Conservation (phyloP, 2,113 vertebrate species). For the Danionella cerebrum region DNA sequence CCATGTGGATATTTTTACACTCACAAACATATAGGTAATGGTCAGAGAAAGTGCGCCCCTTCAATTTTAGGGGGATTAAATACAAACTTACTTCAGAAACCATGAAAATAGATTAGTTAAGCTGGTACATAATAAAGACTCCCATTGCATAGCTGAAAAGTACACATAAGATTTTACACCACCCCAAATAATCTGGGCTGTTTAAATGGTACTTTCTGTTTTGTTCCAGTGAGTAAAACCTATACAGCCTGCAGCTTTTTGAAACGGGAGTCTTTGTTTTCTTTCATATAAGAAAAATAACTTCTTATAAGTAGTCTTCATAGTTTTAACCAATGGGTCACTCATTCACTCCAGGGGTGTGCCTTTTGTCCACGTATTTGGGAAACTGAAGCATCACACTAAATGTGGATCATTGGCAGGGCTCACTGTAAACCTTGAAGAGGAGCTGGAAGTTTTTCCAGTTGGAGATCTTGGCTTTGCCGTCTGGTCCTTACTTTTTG, state of each 20-base stretch:
- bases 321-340: constrained; percentile 42
- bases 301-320: constrained; percentile 60
- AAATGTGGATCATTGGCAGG: constrained; percentile 78
- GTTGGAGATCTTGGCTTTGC: constrained; percentile 59
- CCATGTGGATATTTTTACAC: constrained; percentile 39
- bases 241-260: constrained; percentile 59
- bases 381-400: constrained; percentile 49
- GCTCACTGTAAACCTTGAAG: constrained; percentile 85
- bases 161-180: constrained; percentile 59
- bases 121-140: constrained; percentile 70
- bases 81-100: constrained; percentile 57
- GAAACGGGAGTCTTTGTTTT: constrained; percentile 57
- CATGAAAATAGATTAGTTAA: constrained; percentile 57
- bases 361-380: constrained; percentile 30
- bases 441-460: constrained; percentile 61
- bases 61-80: constrained; percentile 42
- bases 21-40: constrained; percentile 51
- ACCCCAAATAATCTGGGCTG: constrained; percentile 51
- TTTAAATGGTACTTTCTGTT: constrained; percentile 44
- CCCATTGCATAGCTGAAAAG: constrained; percentile 70
- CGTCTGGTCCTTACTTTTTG: constrained; percentile 76
- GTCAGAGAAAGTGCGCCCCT: constrained; percentile 57
- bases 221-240: constrained; percentile 61
- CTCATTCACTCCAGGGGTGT: constrained; percentile 31
- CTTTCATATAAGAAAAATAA: constrained; percentile 66